Evolutionary conservation across 2,888 invertebrate genomes (phyloP), one percentile per base, ranked within the genome.

Genomic region (Taenaris catops): DNA sequence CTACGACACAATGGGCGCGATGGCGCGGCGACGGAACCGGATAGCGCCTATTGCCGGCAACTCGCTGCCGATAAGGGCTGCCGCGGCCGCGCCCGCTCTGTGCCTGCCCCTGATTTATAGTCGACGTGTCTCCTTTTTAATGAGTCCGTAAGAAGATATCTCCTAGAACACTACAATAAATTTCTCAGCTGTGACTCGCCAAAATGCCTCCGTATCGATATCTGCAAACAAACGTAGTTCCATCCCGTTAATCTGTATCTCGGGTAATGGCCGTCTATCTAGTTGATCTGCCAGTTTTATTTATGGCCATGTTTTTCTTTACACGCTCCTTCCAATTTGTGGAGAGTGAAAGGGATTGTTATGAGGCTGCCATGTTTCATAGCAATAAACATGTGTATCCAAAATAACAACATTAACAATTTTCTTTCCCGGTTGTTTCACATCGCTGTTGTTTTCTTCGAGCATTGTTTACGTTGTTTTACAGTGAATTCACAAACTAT

Each of bases 321-420:
- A 80, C 80, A 78, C 80, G 80, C 75, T 80, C 57, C 78, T 81
- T 76, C 80, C 84, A 81, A 84, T 84, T 86, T 86, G 83, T 78
- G 80, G 79, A 81, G 81, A 84, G 83, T 83, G 83, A 84, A 86
- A 83, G 78, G 78, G 76, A 84, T 81, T 84, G 81, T 83, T 83
- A 84, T 80, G 78, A 78, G 73, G 63, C 72, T 79, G 79, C 81
- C 79, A 83, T 81, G 79, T 80, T 83, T 83, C 79, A 78, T 81
- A 74, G 73, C 72, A 80, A 81, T 84, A 83, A 83, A 83, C 81
- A 80, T 79, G 76, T 81, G 75, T 81, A 81, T 78, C 74, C 74
- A 75, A 79, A 80, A 79, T 78, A 80, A 79, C 73, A 73, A 73
- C 73, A 75, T 75, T 75, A 76, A 74, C 72, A 72, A 68, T 75